Conservation (phyloP, 2,113 vertebrate genomes). For the Sorex araneus region DNA sequence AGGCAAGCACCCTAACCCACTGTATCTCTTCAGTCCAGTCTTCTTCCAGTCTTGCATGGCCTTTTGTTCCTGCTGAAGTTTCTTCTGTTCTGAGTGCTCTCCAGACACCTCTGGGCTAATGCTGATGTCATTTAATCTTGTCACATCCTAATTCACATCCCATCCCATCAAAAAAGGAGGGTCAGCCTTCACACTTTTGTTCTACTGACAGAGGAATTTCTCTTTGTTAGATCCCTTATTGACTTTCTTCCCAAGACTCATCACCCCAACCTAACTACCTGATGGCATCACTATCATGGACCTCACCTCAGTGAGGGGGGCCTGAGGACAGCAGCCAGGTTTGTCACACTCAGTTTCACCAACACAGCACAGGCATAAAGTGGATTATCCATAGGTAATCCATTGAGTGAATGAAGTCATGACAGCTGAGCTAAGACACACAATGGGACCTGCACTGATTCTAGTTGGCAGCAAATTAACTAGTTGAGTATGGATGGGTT, state of each 20-base stretch:
- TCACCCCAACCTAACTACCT: too few species aligned
- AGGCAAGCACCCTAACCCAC: too few species aligned
- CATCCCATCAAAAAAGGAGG: too few species aligned
- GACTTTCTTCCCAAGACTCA: not conserved
- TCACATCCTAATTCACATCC: too few species aligned
- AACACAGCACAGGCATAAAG: not conserved
- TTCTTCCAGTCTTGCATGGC: too few species aligned
- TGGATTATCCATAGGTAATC: not conserved
- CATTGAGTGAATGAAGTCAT: not conserved
- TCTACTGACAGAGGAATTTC: not conserved
- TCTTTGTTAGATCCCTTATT: not conserved
- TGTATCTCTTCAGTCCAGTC: too few species aligned
- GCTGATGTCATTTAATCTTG: too few species aligned
- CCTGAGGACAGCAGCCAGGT: not conserved
- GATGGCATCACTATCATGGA: not conserved
- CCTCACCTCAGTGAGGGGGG: not conserved
- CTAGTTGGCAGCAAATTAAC: not conserved
- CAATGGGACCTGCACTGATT: not conserved
- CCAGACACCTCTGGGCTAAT: too few species aligned
- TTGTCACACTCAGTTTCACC: not conserved
- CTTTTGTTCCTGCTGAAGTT: too few species aligned
- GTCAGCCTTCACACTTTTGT: not conserved
- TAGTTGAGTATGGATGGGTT: not conserved
- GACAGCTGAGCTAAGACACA: not conserved
- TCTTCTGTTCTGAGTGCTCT: too few species aligned